Conservation (phyloP, 1,140 invertebrate genomes). For the Drosophila azteca region DNA sequence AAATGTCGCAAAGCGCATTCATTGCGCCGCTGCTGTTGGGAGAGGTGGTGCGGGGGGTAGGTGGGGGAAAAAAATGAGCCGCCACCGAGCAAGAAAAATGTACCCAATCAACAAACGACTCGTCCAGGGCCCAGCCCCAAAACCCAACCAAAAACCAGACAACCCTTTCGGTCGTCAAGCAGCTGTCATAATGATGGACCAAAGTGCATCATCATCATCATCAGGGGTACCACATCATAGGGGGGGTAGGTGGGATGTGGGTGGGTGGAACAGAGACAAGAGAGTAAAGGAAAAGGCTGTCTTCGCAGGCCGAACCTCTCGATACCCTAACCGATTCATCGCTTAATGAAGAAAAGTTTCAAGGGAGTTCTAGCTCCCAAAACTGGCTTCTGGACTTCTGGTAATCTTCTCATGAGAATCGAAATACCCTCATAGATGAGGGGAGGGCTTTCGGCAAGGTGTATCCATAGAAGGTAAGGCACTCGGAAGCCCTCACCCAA, state of each 20-base stretch:
- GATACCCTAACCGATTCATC: no score
- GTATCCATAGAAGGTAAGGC: no score
- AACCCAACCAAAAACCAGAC: constrained; percentile 16
- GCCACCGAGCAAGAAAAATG: constrained; percentile 62
- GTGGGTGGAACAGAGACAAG: constrained; percentile 10
- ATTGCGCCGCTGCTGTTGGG: constrained; percentile 29
- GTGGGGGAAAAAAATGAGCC: constrained; percentile 54
- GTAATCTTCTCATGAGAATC: no score
- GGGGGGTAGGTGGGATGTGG: neutral
- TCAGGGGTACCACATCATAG: no score
- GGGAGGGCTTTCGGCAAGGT: no score
- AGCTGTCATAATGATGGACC: constrained; percentile 80
- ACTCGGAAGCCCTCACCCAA: no score
- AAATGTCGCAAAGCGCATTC: constrained; percentile 76
- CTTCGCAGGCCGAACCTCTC: neutral
- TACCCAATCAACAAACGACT: constrained; percentile 61
- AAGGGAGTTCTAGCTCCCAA: no score
- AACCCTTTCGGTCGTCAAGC: constrained; percentile 72
- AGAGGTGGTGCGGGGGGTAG: no score
- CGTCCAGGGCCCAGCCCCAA: constrained; percentile 13
- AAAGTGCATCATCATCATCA: constrained; percentile 64
- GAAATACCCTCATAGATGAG: no score
- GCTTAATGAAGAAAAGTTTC: no score
- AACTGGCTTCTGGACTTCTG: no score
- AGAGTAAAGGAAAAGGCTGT: neutral